phyloP scores from a whole-genome alignment of 2,797 vertebrate genomes.

The Ctenopoma kingsleyae region DNA sequence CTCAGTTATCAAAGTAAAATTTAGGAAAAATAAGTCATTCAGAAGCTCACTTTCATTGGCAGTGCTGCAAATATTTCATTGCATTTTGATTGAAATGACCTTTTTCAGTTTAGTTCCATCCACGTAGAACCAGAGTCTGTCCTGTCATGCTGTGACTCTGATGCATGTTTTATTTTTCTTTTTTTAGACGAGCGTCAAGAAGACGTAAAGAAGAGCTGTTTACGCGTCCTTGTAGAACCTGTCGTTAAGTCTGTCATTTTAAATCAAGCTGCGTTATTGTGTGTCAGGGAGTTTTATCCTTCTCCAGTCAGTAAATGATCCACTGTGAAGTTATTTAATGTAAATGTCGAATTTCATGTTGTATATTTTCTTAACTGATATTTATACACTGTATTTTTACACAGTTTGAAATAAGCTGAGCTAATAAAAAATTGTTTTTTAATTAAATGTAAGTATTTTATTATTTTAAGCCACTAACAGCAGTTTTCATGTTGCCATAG shows the following conservation, averaged over 20 bases:
- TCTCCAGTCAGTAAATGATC: conserved; percentile 18
- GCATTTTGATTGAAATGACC: not conserved
- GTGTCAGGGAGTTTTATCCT: not conserved
- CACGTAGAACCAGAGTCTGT: not conserved
- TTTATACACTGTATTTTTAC: conserved; percentile 31
- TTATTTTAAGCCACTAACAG: not conserved
- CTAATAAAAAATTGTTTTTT: conserved; percentile 60
- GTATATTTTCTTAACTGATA: conserved; percentile 14
- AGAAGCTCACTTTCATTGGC: too few relatives aligned
- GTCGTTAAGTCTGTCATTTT: not conserved
- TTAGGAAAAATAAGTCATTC: too few relatives aligned
- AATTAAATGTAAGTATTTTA: not conserved
- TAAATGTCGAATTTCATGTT: conserved; percentile 41
- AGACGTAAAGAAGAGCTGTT: conserved; percentile 28
- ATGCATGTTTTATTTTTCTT: not conserved
- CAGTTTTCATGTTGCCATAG: conserved; percentile 40
- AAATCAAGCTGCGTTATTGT: conserved; percentile 18
- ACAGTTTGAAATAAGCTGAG: conserved; percentile 28
- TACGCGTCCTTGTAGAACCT: not conserved
- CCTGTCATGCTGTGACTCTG: not conserved
- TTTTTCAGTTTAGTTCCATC: too few relatives aligned
- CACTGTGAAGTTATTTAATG: conserved; percentile 17
- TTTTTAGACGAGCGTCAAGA: conserved; percentile 30
- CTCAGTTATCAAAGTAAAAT: too few relatives aligned
- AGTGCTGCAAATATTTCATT: too few relatives aligned